Percentiles rank a stretch among this genome's conserved stretches.
Conservation (phyloP, 1,140 invertebrate genomes). For the Mamestra configurata region DNA sequence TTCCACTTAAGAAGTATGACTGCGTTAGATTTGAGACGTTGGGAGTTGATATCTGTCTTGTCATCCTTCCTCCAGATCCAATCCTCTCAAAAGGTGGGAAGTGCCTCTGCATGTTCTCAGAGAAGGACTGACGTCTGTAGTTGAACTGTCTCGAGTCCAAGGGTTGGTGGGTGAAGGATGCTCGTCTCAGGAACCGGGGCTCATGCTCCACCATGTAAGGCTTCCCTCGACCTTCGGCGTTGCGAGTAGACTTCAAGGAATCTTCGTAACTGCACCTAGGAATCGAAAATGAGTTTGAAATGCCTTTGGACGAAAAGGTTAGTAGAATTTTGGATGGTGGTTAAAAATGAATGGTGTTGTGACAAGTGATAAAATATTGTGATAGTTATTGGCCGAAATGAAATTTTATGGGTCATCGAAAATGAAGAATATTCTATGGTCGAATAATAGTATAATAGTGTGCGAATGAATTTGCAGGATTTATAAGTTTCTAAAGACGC, state of each 20-base stretch:
- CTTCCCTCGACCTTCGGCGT: conserved; percentile 69
- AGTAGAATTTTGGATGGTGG: neutral
- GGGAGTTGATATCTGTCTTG: conserved; percentile 78
- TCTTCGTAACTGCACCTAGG: conserved; percentile 90
- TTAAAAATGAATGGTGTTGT: neutral
- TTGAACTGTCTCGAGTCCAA: conserved; percentile 67
- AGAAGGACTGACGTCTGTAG: conserved; percentile 79
- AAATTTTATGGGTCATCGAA: neutral
- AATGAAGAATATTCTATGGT: neutral
- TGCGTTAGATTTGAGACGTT: conserved; percentile 71
- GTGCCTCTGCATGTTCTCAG: conserved; percentile 81
- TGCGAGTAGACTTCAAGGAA: conserved; percentile 88
- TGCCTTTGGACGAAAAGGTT: neutral
- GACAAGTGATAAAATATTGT: no score
- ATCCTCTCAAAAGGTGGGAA: conserved; percentile 76
- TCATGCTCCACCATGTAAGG: conserved; percentile 61
- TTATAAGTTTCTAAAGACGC: no score
- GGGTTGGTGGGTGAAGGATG: conserved; percentile 78
- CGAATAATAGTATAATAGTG: neutral
- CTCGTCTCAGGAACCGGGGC: conserved; percentile 71
- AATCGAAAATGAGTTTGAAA: conserved; percentile 56
- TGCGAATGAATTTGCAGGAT: no score
- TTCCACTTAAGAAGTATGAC: conserved; percentile 73
- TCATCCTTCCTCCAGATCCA: conserved; percentile 64
- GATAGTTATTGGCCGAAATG: neutral